Evolutionary conservation across 2,888 invertebrate species (phyloP).

Genomic region (Orthosia gracilis): DNA sequence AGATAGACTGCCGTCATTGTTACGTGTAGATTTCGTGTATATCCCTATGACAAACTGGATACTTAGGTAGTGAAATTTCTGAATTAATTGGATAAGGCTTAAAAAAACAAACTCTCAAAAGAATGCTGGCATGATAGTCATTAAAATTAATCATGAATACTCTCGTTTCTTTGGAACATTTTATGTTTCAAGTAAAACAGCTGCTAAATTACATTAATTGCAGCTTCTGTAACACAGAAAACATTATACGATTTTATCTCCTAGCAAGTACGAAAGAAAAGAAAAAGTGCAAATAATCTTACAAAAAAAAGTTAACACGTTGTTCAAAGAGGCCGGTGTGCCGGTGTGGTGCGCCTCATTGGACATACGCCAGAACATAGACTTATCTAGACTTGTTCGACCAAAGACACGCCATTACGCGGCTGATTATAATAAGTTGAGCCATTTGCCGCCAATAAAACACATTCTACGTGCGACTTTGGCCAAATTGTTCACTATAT

Average conservation of each 20-base stretch:
- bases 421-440: conserved; percentile 63
- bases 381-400: conserved; percentile 62
- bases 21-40: conserved; percentile 29
- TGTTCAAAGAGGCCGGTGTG: conserved; percentile 55
- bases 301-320: conserved; percentile 45
- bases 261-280: conserved; percentile 28
- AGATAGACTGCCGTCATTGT: conserved; percentile 27
- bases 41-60: conserved; percentile 26
- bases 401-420: conserved; percentile 58
- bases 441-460: conserved; percentile 60
- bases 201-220: conserved; percentile 5
- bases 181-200: neutral
- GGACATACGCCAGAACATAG: conserved; percentile 62
- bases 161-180: neutral
- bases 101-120: neutral
- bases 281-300: conserved; percentile 40
- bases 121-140: neutral
- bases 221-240: conserved; percentile 26
- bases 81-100: neutral
- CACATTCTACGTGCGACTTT: conserved; percentile 44
- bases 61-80: conserved; percentile 32
- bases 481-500: conserved; percentile 52
- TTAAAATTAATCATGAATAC: conserved; percentile 5
- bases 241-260: conserved; percentile 28
- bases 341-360: conserved; percentile 56